phyloP scores from a whole-genome alignment of 2,797 vertebrate species.

The Aplochiton taeniatus region DNA sequence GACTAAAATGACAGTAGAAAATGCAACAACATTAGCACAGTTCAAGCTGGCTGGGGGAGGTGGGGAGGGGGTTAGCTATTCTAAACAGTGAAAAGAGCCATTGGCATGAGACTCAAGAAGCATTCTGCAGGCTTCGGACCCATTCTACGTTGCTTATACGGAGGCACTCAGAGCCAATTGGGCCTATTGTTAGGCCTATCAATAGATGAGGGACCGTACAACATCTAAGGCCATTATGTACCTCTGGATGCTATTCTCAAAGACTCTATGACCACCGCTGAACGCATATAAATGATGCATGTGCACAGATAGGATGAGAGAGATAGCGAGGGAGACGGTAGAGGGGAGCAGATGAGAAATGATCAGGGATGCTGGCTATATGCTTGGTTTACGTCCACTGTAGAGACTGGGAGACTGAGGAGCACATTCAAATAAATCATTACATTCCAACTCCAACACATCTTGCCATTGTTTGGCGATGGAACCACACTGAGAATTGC shows the following conservation, averaged over 20 bases:
- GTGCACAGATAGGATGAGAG: slow-evolving; percentile 2
- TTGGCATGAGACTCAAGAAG: slow-evolving; percentile 5
- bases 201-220: slow-evolving; percentile 15
- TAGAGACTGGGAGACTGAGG: not conserved
- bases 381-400: not conserved
- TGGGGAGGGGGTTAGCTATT: not conserved
- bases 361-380: slow-evolving; percentile 7
- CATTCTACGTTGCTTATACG: slow-evolving; percentile 31
- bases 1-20: slow-evolving; percentile 10
- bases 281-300: slow-evolving; percentile 39
- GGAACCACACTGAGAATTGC: not conserved
- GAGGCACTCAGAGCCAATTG: slow-evolving; percentile 6
- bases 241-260: slow-evolving; percentile 31
- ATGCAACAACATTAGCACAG: slow-evolving; percentile 1
- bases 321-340: not conserved
- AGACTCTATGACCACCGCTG: slow-evolving; percentile 49
- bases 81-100: slow-evolving; percentile 11
- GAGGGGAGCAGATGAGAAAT: slow-evolving; percentile 11
- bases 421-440: slow-evolving; percentile 9
- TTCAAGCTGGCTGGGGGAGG: not conserved
- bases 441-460: not conserved
- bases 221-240: slow-evolving; percentile 48
- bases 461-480: slow-evolving; percentile 5
- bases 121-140: slow-evolving; percentile 27
- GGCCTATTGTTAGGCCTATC: slow-evolving; percentile 29